phyloP scores from a whole-genome alignment of 2,888 invertebrate species.

The Drosophila subquinaria region DNA sequence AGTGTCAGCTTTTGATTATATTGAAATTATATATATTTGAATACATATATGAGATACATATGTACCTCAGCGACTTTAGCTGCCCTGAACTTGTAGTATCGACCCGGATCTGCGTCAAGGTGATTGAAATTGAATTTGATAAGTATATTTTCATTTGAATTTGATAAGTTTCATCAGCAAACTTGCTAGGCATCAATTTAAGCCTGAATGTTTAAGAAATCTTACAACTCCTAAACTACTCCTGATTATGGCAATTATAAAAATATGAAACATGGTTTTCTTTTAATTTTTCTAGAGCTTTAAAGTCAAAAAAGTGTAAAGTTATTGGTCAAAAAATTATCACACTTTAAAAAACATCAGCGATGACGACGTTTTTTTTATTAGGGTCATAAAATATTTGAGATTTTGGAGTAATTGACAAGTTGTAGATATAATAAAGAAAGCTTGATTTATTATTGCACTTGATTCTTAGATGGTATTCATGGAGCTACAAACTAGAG shows the following conservation, averaged over 20 bases:
- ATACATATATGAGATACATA: neutral
- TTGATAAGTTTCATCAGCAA: constrained; percentile 87
- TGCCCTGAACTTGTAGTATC: constrained; percentile 88
- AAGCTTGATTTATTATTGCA: constrained; percentile 73
- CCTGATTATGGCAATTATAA: no score
- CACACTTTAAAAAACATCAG: no score
- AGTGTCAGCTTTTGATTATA: constrained; percentile 33
- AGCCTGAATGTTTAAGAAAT: no score
- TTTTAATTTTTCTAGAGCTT: no score
- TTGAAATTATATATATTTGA: constrained; percentile 16
- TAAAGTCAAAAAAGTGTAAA: no score
- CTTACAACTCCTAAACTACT: no score
- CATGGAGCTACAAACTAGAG: constrained; percentile 50
- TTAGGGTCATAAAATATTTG: no score
- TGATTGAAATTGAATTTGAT: constrained; percentile 89
- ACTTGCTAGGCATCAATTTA: no score
- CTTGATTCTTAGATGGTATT: constrained; percentile 53
- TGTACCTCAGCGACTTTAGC: neutral
- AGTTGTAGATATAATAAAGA: constrained; percentile 15
- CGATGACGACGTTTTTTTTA: no score
- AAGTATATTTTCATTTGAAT: constrained; percentile 86
- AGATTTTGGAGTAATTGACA: constrained; percentile 8
- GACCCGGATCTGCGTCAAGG: constrained; percentile 88
- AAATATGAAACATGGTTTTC: no score
- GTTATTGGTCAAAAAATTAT: no score